These are phyloP conservation scores for Haplochromis vanheusdeni DNA, from an alignment of 2,113 vertebrate species.

Conservation along the genomic window DNA sequence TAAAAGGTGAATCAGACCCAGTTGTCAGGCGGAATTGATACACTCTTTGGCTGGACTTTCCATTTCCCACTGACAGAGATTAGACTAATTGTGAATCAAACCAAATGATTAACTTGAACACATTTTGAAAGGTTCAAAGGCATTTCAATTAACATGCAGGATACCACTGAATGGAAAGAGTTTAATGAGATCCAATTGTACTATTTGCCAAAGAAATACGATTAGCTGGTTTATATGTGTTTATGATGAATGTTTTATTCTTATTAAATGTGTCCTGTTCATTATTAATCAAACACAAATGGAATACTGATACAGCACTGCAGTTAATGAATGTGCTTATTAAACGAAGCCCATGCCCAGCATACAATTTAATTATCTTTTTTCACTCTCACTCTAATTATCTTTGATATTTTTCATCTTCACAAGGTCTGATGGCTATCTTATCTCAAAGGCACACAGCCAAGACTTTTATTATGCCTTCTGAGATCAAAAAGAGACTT, in stretches of 20 bases:
- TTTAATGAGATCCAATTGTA: slow-evolving; percentile 63
- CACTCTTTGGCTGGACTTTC: slow-evolving; percentile 52
- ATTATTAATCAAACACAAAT: slow-evolving; percentile 62
- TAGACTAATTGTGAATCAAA: slow-evolving; percentile 66
- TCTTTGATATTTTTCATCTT: slow-evolving; percentile 62
- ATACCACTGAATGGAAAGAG: slow-evolving; percentile 36
- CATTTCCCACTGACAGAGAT: slow-evolving; percentile 60
- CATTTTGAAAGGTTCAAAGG: slow-evolving; percentile 55
- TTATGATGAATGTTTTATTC: slow-evolving; percentile 65
- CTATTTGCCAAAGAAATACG: slow-evolving; percentile 56
- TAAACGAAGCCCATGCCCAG: slow-evolving; percentile 38
- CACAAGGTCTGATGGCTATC: slow-evolving; percentile 53
- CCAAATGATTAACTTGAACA: slow-evolving; percentile 64
- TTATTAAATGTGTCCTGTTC: slow-evolving; percentile 50
- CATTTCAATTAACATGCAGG: slow-evolving; percentile 65
- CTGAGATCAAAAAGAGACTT: slow-evolving; percentile 42
- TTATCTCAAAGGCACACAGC: slow-evolving; percentile 46
- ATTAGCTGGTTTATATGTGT: slow-evolving; percentile 57
- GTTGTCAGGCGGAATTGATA: slow-evolving; percentile 44
- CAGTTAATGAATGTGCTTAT: slow-evolving; percentile 62
- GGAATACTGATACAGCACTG: slow-evolving; percentile 44
- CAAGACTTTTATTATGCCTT: slow-evolving; percentile 48
- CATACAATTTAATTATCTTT: slow-evolving; percentile 62
- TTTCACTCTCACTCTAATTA: slow-evolving; percentile 51
- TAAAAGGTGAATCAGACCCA: slow-evolving; percentile 48